Percentiles rank a stretch among this genome's conserved stretches.
Conservation (phyloP, 2,113 vertebrate genomes). For the Hypanus sabinus region DNA sequence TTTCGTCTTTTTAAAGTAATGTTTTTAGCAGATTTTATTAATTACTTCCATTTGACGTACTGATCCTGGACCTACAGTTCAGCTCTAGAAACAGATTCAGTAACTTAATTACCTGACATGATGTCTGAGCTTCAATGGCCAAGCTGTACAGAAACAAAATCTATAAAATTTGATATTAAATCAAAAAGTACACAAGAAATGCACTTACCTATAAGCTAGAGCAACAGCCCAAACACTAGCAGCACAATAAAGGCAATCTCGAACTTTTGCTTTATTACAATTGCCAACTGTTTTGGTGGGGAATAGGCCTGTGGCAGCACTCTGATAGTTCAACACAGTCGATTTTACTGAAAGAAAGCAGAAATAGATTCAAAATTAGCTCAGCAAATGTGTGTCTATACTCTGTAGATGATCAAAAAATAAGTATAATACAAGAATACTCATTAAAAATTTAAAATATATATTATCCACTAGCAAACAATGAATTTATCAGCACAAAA, state of each 20-base stretch:
- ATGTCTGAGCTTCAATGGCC: neutral
- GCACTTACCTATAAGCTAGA: slow-evolving; percentile 78
- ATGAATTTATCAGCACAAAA: slow-evolving; percentile 33
- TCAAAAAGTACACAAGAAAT: neutral
- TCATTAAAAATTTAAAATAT: slow-evolving; percentile 28
- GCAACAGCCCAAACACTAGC: slow-evolving; percentile 83
- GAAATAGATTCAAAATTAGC: slow-evolving; percentile 15
- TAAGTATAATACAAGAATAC: neutral
- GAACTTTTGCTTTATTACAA: slow-evolving; percentile 75
- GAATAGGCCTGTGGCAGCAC: slow-evolving; percentile 87
- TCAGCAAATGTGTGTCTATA: neutral
- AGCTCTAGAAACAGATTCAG: no score
- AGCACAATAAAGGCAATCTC: slow-evolving; percentile 88
- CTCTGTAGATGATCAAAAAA: neutral
- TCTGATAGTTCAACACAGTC: slow-evolving; percentile 81
- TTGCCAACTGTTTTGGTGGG: slow-evolving; percentile 74
- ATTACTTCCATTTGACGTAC: no score
- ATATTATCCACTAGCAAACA: slow-evolving; percentile 34
- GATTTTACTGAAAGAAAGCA: slow-evolving; percentile 66
- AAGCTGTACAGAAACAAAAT: neutral
- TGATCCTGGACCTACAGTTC: no score
- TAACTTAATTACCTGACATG: no score
- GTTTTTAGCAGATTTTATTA: no score
- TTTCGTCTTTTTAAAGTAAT: no score
- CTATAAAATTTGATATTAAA: neutral